Base-by-base conservation (phyloP, 2,113 vertebrate species). In the Tyrannus savana region DNA sequence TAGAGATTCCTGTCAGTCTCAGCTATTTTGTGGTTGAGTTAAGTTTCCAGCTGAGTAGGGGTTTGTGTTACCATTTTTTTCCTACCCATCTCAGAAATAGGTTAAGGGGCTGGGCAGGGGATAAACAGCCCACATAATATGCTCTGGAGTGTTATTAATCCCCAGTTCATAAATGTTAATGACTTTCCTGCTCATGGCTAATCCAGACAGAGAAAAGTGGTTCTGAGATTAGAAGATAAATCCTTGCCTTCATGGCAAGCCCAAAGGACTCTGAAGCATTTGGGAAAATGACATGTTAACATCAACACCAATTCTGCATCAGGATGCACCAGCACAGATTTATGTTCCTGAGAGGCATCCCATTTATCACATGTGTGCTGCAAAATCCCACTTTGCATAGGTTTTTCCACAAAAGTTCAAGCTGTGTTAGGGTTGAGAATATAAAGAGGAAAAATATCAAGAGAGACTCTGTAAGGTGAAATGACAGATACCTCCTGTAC, bases 151-250 rank as follows among this genome's bases (percentile, higher is more conserved):
- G 72, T 94, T 90, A 90, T 95, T 97, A 96, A 94, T 94, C 87
- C 90, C 79, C 87, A 84, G 68, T 96, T 93, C 82, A 92, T 96
- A 96, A 97, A 95, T 96, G 90, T 93, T 96, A 96, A 97, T 97
- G 79, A 94, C 44, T 96, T 97, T 89, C 92, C 67, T 92, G 67
- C 84, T 96, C 82, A 77, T 93, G 85, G 79, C 79, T 97, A 94
- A 96, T 95, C 82, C 79, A 93, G 90, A 77, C 74, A 84, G 59
- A 91, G 85, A 95, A 93, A 92, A 97, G 84, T 80, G 67, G 55
- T 88, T 95, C 75, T 93, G 82, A 94, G 92, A 95, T 95, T 96
- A 92, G 75, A 90, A 94, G 79, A 94, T 93, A 96, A 96, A 96
- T 94, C 64, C 82, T 96, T 88, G 67, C 27, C 28, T 91, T 88